Conservation (phyloP, 92 coral and sea anemone species). For the Palythoa grandis region DNA sequence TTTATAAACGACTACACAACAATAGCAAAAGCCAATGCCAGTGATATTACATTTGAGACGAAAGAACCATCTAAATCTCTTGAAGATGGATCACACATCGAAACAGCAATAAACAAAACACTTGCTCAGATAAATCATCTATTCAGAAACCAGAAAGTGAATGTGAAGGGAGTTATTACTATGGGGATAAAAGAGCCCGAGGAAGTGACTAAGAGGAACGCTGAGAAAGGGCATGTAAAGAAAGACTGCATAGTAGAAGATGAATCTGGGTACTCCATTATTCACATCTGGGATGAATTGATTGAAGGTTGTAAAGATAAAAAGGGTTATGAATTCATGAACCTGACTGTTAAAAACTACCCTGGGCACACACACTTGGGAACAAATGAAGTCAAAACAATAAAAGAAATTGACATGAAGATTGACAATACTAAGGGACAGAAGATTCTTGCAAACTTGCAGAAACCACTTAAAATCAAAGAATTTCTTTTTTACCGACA, state of each 20-base stretch:
- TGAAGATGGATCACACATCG: conserved; percentile 6
- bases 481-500: conserved; percentile 24
- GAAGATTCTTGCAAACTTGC: conserved; percentile 21
- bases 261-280: conserved; percentile 18
- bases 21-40: conserved; percentile 11
- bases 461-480: conserved; percentile 25
- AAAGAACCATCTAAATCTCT: neutral
- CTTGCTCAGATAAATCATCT: conserved; percentile 8
- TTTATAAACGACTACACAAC: conserved; percentile 29
- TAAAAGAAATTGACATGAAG: conserved; percentile 26
- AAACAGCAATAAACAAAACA: conserved; percentile 4
- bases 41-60: conserved; percentile 20
- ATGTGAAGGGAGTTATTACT: conserved; percentile 30
- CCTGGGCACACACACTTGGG: conserved; percentile 18
- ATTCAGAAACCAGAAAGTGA: conserved; percentile 26
- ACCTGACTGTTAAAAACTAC: conserved; percentile 27
- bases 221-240: neutral
- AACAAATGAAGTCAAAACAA: conserved; percentile 18
- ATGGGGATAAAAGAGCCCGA: conserved; percentile 32
- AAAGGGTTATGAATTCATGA: conserved; percentile 27
- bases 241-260: conserved; percentile 29
- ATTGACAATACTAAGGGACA: conserved; percentile 6
- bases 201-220: conserved; percentile 30
- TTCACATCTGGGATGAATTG: conserved; percentile 29
- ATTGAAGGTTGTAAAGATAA: neutral